Conservation (phyloP, 2,888 invertebrate species). For the Thera britannica region DNA sequence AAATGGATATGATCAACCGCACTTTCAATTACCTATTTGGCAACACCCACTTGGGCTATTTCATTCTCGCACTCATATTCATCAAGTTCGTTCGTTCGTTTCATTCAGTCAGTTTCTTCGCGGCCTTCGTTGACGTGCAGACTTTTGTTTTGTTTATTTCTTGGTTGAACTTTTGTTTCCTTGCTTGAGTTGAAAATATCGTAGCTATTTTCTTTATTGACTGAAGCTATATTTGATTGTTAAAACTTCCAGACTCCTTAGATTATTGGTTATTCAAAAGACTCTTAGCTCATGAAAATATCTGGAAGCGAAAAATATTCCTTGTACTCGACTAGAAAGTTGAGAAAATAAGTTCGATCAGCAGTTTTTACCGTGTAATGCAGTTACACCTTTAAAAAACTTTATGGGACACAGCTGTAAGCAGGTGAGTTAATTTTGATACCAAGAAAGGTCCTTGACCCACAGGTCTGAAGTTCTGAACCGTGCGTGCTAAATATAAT, state of each 20-base stretch:
- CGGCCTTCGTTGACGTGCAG: constrained; percentile 6
- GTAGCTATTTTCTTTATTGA: background rate
- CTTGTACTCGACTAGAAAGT: constrained; percentile 37
- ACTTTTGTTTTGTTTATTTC: constrained; percentile 19
- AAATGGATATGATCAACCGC: too few relatives aligned
- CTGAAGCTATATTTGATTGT: background rate
- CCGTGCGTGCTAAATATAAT: background rate
- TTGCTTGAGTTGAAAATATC: constrained; percentile 11
- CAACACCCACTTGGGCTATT: too few relatives aligned
- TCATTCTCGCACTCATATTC: too few relatives aligned
- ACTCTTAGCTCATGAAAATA: background rate
- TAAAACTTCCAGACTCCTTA: background rate
- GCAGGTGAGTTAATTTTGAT: constrained; percentile 49
- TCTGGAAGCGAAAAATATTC: constrained; percentile 37
- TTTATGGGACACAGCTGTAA: constrained; percentile 57
- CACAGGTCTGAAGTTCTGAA: background rate
- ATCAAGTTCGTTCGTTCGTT: too few relatives aligned
- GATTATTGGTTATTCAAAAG: background rate
- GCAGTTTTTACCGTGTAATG: constrained; percentile 32
- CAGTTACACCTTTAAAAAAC: constrained; percentile 32
- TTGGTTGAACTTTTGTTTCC: constrained; percentile 25
- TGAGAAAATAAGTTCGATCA: constrained; percentile 4
- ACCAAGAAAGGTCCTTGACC: constrained; percentile 23
- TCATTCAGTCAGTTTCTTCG: background rate
- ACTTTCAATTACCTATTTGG: too few relatives aligned